Evolutionary conservation across 2,797 vertebrate species (phyloP), one percentile per base, ranked within the genome.

Genomic region (Brachyalestes nurse): DNA sequence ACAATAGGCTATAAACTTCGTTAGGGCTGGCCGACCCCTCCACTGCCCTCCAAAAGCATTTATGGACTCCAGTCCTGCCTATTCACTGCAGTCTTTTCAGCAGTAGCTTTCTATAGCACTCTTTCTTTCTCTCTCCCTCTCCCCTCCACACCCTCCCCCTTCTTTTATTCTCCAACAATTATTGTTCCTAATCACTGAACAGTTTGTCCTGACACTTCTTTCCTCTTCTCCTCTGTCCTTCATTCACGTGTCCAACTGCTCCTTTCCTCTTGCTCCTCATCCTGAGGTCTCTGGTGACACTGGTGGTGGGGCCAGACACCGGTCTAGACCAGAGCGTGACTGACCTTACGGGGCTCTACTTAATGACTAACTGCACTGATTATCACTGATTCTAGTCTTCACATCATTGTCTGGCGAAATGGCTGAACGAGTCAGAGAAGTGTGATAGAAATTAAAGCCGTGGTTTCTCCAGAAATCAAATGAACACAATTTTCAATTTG

Each of bases 341-440:
- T 28, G 74, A 2, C 82, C 75, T 82, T 84, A 80, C 60, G 80
- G 75, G 77, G 80, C 77, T 83, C 82, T 85, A 88, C 86, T 84
- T 88, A 87, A 88, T 75, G 81, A 82, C 86, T 84, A 83, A 88
- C 89, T 90, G 88, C 91, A 92, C 86, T 86, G 86, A 91, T 92
- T 88, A 93, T 83, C 88, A 82, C 80, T 51, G 34, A 61, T 38
- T 77, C 55, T 92, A 86, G 90, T 89, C 87, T 71, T 82, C 47
- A 77, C 60, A 0, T 83, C 77, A 8, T 47, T 47, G 7, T 47
- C 7, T 47, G 45, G 7, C 45, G 4, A 34, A 34, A 34, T 47
- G 45, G 12, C 45, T 47, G 45, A 12, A 47, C 10, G 45, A 12
- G 45, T 47, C 12, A 47, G 45, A 47, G 45, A 34, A 34, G 34